Evolutionary conservation across 1,140 invertebrate species (phyloP).

Genomic region (Prorops nasuta): DNA sequence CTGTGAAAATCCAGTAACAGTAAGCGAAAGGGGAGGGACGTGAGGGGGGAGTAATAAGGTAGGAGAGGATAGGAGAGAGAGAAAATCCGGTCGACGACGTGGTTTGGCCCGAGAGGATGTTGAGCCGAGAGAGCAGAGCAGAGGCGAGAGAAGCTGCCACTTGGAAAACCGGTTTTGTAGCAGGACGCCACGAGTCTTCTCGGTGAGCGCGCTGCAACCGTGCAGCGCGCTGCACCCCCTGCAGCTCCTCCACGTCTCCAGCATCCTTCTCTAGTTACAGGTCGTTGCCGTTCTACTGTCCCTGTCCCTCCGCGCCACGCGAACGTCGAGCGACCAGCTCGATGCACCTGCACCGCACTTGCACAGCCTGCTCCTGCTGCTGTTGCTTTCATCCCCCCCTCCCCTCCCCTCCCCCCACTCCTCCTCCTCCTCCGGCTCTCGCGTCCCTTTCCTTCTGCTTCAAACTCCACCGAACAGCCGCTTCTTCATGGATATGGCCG

Average conservation of each 20-base stretch:
- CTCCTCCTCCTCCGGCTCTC: conserved; percentile 2
- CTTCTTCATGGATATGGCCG: no score
- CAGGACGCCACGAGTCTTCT: no score
- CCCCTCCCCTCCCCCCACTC: conserved; percentile 4
- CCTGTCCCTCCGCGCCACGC: conserved; percentile 41
- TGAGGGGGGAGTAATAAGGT: conserved; percentile 1
- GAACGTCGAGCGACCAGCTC: conserved; percentile 43
- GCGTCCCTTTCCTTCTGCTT: neutral
- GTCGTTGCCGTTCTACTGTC: conserved; percentile 11
- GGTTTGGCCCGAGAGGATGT: neutral
- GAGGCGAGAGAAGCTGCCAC: conserved; percentile 21
- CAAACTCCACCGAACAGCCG: no score
- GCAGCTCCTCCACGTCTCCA: conserved; percentile 11
- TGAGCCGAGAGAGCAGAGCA: neutral
- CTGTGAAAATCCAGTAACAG: conserved; percentile 9
- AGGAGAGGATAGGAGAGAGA: neutral
- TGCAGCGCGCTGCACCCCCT: no score
- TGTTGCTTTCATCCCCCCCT: conserved; percentile 30
- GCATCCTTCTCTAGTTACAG: conserved; percentile 14
- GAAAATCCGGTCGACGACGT: neutral
- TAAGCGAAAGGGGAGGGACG: conserved; percentile 5
- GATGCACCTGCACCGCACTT: conserved; percentile 47
- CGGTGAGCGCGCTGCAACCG: no score
- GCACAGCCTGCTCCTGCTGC: no score
- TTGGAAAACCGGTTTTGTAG: conserved; percentile 39